Conservation (phyloP, 2,797 vertebrate genomes). For the Australoheros facetus region DNA sequence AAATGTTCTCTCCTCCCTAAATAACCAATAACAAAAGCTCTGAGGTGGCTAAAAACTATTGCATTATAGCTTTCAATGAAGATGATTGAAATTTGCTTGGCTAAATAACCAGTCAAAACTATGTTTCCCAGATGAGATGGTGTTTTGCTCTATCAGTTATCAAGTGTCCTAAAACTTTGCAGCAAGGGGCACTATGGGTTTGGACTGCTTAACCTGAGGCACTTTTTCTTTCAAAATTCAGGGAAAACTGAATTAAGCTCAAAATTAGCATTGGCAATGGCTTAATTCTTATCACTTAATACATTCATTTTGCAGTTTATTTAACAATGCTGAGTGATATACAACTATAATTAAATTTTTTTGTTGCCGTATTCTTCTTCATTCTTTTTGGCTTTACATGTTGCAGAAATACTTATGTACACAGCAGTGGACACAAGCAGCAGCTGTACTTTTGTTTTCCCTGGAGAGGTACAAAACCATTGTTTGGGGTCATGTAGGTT, state of each 20-base stretch:
- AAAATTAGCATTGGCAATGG: background rate
- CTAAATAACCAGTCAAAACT: constrained; percentile 30
- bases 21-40: constrained; percentile 50
- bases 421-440: background rate
- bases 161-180: background rate
- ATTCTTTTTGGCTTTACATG: background rate
- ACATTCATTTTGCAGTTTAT: background rate
- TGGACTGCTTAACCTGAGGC: background rate
- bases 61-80: constrained; percentile 12
- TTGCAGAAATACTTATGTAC: background rate
- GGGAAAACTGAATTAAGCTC: background rate
- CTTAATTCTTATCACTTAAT: background rate
- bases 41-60: constrained; percentile 4
- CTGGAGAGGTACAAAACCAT: constrained; percentile 26
- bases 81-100: constrained; percentile 29
- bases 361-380: too few species aligned
- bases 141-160: background rate
- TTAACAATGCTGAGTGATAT: background rate
- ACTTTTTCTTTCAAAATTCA: background rate
- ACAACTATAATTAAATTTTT: too few species aligned
- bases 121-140: background rate
- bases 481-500: constrained; percentile 16
- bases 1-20: constrained; percentile 43
- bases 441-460: background rate
- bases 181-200: background rate